Base-by-base conservation (phyloP, 2,888 invertebrate species). In the Stenodema calcarata region DNA sequence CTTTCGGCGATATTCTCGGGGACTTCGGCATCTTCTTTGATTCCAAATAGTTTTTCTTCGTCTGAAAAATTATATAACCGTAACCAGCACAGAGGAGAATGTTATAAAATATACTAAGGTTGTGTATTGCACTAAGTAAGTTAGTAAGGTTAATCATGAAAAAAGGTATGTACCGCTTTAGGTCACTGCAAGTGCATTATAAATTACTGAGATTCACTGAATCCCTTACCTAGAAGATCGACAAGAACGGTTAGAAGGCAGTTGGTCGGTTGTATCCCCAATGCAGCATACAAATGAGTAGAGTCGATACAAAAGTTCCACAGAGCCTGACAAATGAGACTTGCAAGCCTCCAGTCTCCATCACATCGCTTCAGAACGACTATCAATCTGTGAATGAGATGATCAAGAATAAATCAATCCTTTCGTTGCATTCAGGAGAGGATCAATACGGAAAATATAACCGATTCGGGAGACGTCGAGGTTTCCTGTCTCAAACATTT, bases 271-370 rank as follows among this genome's bases (percentile, higher is more conserved):
- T 91, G 90, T 84, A 93, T 92, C 6, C 92, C 91, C 75, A 93
- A 91, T 0, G 92, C 90, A 70, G 92, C 92, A 88, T 92, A 91
- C 18, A 93, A 90, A 90, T 93, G 92, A 18, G 90, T 90, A 3
- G 91, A 91, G 88, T 94, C 89, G n/a, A 89, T 89, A 28, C 89
- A 89, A 83, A 93, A 94, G 91, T 95, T 95, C 95, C 95, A 95
- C 84, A 95, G 91, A 4, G 94, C 94, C 92, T 95, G 93, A 92
- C 96, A 96, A 18, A 95, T 94, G 87, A 96, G 93, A 86, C 93
- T 93, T 9, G 94, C 93, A 87, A 96, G 90, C 88, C 93, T 92
- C 95, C 95, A 95, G 91, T 95, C 95, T 87, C 92, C 92, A 88
- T 93, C 93, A 88, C 93, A 92, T 85, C 92, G 92, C 70, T 92